Evolutionary conservation across 2,888 invertebrate species (phyloP).

Genomic region (Dusona sp.): DNA sequence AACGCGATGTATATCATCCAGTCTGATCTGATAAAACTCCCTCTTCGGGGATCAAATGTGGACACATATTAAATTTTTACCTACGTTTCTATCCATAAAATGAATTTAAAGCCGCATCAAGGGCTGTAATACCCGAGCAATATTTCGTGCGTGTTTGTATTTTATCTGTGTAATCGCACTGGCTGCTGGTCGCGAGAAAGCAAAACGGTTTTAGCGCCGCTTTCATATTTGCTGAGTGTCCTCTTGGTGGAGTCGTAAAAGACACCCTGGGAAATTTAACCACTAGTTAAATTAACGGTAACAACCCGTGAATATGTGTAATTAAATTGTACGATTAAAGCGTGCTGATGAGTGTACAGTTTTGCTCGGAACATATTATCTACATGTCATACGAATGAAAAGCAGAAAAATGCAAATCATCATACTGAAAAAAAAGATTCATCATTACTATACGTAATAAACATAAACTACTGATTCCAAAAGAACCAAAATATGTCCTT

Average conservation of each 20-base stretch:
- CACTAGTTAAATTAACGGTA: background rate
- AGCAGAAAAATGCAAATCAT: slow-evolving; percentile 7
- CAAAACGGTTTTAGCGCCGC: slow-evolving; percentile 48
- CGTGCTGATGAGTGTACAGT: too few species aligned
- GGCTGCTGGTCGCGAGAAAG: slow-evolving; percentile 48
- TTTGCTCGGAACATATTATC: too few species aligned
- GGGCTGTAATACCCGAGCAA: slow-evolving; percentile 51
- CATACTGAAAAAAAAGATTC: background rate
- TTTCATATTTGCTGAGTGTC: slow-evolving; percentile 51
- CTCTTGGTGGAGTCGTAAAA: slow-evolving; percentile 51
- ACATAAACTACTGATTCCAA: background rate
- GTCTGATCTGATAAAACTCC: slow-evolving; percentile 39
- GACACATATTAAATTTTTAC: slow-evolving; percentile 21
- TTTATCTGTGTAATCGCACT: background rate
- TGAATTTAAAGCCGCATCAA: slow-evolving; percentile 60
- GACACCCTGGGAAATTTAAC: slow-evolving; percentile 53
- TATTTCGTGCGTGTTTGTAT: slow-evolving; percentile 36
- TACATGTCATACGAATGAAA: too few species aligned
- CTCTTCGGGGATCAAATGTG: slow-evolving; percentile 35
- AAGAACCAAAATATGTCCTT: background rate
- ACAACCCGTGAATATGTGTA: too few species aligned
- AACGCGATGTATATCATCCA: slow-evolving; percentile 8
- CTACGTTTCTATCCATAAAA: slow-evolving; percentile 29
- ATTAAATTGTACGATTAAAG: too few species aligned
- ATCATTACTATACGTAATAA: background rate